Evolutionary conservation across 2,888 invertebrate species (phyloP).

Genomic region (Fragum sueziense): DNA sequence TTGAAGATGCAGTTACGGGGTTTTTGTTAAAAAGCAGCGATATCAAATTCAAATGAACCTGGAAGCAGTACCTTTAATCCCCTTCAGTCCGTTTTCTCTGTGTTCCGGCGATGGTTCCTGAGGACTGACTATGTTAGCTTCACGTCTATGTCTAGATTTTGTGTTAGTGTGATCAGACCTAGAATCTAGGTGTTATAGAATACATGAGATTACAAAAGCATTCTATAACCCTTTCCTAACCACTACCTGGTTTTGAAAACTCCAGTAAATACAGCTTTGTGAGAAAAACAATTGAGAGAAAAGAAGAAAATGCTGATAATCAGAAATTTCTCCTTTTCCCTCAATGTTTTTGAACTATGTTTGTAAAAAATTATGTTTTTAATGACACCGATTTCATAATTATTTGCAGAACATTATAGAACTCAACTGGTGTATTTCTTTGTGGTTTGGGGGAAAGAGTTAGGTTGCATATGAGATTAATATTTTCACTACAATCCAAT

Average conservation of each 20-base stretch:
- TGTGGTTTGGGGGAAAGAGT: too few relatives aligned
- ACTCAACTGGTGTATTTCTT: too few relatives aligned
- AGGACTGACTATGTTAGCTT: constrained; percentile 25
- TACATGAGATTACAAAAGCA: neutral
- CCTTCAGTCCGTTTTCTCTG: constrained; percentile 34
- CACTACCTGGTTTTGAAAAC: neutral
- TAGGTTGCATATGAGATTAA: too few relatives aligned
- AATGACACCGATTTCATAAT: neutral
- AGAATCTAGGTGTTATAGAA: constrained; percentile 13
- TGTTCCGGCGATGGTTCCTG: neutral
- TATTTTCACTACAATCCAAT: too few relatives aligned
- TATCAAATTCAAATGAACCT: neutral
- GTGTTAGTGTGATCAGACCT: constrained; percentile 13
- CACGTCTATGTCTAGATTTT: constrained; percentile 5
- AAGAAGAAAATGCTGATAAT: too few relatives aligned
- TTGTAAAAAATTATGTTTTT: neutral
- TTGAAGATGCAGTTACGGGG: too few relatives aligned
- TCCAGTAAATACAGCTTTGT: too few relatives aligned
- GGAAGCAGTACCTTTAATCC: constrained; percentile 41
- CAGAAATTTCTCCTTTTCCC: too few relatives aligned
- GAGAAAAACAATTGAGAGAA: too few relatives aligned
- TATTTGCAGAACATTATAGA: too few relatives aligned
- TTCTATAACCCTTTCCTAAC: neutral
- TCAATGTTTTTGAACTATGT: neutral
- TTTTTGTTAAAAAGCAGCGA: neutral